Evolutionary conservation across 2,797 vertebrate species (phyloP).

Genomic region (Eulemur albifrons): DNA sequence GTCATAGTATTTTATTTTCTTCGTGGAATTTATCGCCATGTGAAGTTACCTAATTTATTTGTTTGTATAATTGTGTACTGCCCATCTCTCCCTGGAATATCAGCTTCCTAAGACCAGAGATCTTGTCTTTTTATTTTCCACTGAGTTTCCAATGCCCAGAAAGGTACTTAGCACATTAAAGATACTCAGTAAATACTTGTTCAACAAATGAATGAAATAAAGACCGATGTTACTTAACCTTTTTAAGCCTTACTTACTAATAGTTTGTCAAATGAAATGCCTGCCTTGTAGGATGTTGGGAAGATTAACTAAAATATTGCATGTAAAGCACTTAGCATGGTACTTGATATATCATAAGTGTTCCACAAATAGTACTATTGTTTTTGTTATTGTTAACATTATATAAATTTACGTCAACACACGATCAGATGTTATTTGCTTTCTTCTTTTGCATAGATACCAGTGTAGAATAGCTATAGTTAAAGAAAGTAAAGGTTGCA

Average conservation of each 20-base stretch:
- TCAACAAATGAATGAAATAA: background rate
- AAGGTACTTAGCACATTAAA: background rate
- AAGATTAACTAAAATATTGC: background rate
- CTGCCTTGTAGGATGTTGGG: background rate
- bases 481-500: background rate
- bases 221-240: background rate
- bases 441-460: background rate
- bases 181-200: background rate
- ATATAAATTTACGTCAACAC: background rate
- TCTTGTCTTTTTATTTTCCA: background rate
- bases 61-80: background rate
- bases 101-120: background rate
- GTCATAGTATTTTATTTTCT: background rate
- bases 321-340: background rate
- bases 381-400: background rate
- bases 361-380: background rate
- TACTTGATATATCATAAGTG: background rate
- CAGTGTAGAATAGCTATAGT: background rate
- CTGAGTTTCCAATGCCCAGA: background rate
- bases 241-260: background rate
- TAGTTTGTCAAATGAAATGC: background rate
- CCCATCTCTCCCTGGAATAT: background rate
- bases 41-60: background rate
- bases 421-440: background rate
- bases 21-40: fast-evolving